Evolutionary conservation across 2,113 vertebrate species (phyloP), one percentile per base, ranked within the genome.

Genomic region (Corapipo altera): DNA sequence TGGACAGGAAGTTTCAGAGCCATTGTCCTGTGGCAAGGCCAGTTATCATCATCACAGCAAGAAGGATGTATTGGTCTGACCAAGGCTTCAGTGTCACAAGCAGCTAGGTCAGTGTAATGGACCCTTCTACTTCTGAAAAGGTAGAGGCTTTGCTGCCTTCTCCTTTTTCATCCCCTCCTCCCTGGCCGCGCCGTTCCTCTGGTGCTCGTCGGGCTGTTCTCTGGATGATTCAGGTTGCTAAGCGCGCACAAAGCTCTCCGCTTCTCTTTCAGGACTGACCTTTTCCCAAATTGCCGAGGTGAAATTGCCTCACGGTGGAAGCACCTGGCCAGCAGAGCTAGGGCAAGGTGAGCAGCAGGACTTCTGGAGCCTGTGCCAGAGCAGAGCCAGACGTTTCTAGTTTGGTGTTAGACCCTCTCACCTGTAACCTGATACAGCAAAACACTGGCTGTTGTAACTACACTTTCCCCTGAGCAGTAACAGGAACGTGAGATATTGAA

Each of bases 341-440:
- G 91, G 93, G 95, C 87, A 81, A 87, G 91, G 89, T 94, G 93
- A 91, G 89, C 91, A 89, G 80, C 83, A 80, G 83, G 67, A 74
- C 72, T 90, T 57, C 54, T 65, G 62, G 82, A 90, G 7, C 5
- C 3, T 33, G 37, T 55, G 72, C 57, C 11, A 2, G 7, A 43
- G 58, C 76, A 72, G 64, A 80, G 64, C 75, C 84, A 84, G 43
- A 13, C 5, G 2, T 27, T 73, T 89, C 27, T 74, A 37, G 48
- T 57, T 69, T n/a, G 81, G 28, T 75, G n/a, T 65, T 85, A 49
- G 48, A 57, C n/a, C 11, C 16, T 1, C 70, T 88, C 5, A 2
- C 0, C 57, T 72, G 77, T 93, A 51, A 89, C 57, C 32, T n/a
- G 35, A 51, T 22, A 8, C 11, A 89, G 5, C 61, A 43, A 39